Conservation (phyloP, 2,113 vertebrate species). For the Poecile atricapillus region DNA sequence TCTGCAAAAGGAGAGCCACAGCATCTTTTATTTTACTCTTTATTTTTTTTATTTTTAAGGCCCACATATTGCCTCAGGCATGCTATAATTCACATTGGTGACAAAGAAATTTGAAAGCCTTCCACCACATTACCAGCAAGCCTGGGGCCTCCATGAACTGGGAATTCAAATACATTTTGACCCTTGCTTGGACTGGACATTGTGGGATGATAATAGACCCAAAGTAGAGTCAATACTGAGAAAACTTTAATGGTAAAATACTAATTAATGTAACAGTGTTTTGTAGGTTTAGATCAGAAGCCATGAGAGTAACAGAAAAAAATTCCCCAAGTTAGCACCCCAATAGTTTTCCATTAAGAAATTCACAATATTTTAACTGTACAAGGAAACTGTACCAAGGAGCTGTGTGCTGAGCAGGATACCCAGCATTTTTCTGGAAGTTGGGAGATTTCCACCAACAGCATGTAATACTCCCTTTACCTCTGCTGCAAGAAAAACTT, state of each 20-base stretch:
- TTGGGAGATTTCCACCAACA: neutral
- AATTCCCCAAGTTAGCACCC: neutral
- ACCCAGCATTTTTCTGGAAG: neutral
- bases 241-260: neutral
- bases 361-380: neutral
- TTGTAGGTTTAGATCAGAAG: neutral
- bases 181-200: neutral
- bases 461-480: neutral
- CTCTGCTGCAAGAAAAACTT: neutral
- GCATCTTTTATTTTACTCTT: constrained; percentile 13
- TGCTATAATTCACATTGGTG: neutral
- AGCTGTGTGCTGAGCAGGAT: neutral
- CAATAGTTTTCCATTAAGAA: neutral
- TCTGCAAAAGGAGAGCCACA: neutral
- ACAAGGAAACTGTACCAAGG: neutral
- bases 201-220: neutral
- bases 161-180: neutral
- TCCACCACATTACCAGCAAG: neutral
- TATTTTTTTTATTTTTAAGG: constrained; percentile 35
- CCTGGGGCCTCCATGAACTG: neutral
- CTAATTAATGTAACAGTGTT: neutral
- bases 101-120: constrained; percentile 3
- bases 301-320: neutral
- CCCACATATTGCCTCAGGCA: neutral
- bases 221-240: neutral